Evolutionary conservation across 2,113 vertebrate species (phyloP), one percentile per base, ranked within the genome.

Genomic region (Ceuthmochares aereus): DNA sequence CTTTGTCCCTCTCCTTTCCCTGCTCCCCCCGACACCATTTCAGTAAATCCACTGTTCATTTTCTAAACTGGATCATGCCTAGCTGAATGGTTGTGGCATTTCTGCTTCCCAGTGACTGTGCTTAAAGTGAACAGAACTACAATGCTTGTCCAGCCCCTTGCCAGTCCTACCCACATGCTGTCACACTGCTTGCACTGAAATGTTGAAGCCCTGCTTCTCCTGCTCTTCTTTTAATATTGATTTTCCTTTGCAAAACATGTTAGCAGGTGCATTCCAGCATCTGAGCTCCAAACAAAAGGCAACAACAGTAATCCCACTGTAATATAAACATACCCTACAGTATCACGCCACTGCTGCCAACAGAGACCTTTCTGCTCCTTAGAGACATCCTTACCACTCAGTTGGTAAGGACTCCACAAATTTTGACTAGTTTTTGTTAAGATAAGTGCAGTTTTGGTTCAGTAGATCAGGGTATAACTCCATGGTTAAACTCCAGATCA

Each of bases 41-140:
- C 52, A n/a, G 83, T 29, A 54, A 64, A 62, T 26, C 22, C 66
- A 21, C 32, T 0, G 0, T 2, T 32, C 11, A 2, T 12, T 20
- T 37, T 32, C 4, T 1, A 3, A 55, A 27, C 47, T 37, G 60
- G 55, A 30, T 56, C 64, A 4, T 0, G 0, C 76, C 4, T 10
- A 34, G 56, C n/a, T 17, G n/a, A 45, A 37, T 1, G 2, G 54
- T 5, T 42, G 67, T 0, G 7, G 5, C 1, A 1, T 5, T 22
- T 19, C 60, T 87, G 82, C 60, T 70, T 69, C 74, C 47, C 2
- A 0, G 2, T 34, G 37, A 10, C 58, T 13, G 72, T 1, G 1
- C 25, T 20, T 7, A 7, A 42, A 82, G 81, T 1, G 29, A 59
- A 26, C 26, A 30, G 43, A 60, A 49, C 54, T 22, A 49, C 0